Evolutionary conservation across 2,797 vertebrate genomes (phyloP).

Genomic region (Gymnothorax reevesii): DNA sequence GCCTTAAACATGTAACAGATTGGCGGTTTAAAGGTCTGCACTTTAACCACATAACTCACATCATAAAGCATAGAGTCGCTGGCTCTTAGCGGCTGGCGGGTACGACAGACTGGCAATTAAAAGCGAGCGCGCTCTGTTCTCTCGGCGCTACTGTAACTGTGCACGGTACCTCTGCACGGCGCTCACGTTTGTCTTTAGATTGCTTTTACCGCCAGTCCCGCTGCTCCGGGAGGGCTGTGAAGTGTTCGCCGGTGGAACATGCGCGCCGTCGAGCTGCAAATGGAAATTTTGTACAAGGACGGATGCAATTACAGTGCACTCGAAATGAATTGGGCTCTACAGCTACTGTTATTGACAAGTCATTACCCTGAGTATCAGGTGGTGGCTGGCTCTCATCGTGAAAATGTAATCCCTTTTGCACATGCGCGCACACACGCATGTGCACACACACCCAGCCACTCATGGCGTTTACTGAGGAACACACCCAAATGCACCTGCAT

Average conservation of each 20-base stretch:
- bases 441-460: neutral
- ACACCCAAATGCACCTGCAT: too few relatives aligned
- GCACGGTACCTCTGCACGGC: neutral
- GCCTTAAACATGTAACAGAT: neutral
- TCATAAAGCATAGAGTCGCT: neutral
- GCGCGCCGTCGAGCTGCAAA: neutral
- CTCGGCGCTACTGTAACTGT: neutral
- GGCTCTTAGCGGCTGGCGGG: neutral
- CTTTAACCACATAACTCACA: neutral
- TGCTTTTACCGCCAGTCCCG: neutral
- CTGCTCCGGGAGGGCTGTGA: neutral
- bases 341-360: neutral
- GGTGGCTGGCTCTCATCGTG: neutral
- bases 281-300: neutral
- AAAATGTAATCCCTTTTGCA: neutral
- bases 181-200: constrained; percentile 1
- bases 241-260: neutral
- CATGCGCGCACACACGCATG: neutral
- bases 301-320: neutral
- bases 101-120: neutral
- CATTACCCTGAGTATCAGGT: neutral
- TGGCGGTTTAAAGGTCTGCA: constrained; percentile 3
- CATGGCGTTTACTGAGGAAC: neutral
- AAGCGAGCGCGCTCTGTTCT: neutral
- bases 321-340: too few relatives aligned